phyloP scores from a whole-genome alignment of 2,888 invertebrate species.

The Scrobipalpa costella region DNA sequence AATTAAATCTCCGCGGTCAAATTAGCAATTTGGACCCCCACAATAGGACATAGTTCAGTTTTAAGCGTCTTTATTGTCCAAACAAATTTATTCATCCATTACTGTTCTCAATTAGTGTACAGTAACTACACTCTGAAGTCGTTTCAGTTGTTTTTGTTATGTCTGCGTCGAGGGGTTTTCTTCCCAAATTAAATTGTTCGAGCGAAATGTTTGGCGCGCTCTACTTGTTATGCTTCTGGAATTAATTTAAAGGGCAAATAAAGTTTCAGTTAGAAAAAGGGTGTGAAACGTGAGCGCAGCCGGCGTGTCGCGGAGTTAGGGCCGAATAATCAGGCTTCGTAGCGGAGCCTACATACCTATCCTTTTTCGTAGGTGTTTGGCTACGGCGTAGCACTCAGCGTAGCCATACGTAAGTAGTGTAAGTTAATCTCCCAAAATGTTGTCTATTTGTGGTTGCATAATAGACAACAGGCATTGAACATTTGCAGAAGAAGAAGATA shows the following conservation, averaged over 20 bases:
- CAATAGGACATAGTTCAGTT: constrained; percentile 76
- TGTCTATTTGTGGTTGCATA: background rate
- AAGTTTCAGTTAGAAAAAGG: constrained; percentile 23
- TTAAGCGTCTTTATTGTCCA: constrained; percentile 72
- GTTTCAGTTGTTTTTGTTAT: constrained; percentile 55
- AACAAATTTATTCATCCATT: constrained; percentile 74
- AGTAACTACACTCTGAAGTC: constrained; percentile 49
- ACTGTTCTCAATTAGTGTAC: constrained; percentile 65
- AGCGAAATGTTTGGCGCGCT: constrained; percentile 26
- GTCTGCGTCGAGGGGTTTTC: constrained; percentile 48
- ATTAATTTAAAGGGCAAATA: constrained; percentile 24
- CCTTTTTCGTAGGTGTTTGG: background rate
- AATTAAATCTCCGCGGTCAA: constrained; percentile 80
- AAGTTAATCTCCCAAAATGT: background rate
- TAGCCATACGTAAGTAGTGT: background rate
- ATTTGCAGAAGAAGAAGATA: no score
- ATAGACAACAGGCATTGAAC: no score
- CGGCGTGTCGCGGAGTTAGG: constrained; percentile 8
- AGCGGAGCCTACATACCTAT: background rate
- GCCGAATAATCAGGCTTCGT: constrained; percentile 13
- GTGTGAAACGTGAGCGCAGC: constrained; percentile 17
- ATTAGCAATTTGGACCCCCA: constrained; percentile 76
- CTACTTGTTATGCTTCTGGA: constrained; percentile 23
- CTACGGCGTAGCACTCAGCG: constrained; percentile 12
- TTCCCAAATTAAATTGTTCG: constrained; percentile 38